Conservation (phyloP, 2,113 vertebrate species). For the Aegithalos caudatus region DNA sequence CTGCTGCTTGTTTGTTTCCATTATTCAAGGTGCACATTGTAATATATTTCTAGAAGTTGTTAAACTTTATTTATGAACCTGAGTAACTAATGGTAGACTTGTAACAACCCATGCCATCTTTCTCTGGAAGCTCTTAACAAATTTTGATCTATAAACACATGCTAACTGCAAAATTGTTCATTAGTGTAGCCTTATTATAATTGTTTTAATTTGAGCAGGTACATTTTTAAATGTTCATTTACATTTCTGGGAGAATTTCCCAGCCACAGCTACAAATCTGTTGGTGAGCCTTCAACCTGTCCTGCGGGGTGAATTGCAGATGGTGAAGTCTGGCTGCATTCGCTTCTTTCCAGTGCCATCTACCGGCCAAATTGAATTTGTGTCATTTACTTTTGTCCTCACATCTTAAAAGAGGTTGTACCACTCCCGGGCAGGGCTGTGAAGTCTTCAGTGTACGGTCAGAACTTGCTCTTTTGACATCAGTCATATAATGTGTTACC, state of each 20-base stretch:
- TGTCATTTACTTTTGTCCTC: background rate
- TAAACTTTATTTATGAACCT: background rate
- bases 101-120: background rate
- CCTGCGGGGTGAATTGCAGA: background rate
- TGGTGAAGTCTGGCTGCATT: background rate
- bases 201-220: background rate
- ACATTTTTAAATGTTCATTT: background rate
- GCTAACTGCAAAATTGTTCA: background rate
- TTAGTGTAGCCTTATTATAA: background rate
- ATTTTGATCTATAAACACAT: background rate
- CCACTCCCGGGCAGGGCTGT: background rate
- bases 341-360: constrained; percentile 42
- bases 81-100: background rate
- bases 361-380: background rate
- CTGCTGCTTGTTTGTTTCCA: background rate
- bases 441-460: background rate
- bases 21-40: background rate
- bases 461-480: background rate
- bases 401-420: background rate
- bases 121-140: background rate
- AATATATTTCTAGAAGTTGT: background rate
- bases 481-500: background rate
- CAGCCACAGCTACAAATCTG: background rate
- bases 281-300: background rate
- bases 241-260: background rate